These are phyloP conservation scores for Sander vitreus DNA, from an alignment of 2,113 vertebrate genomes.

Conservation along the genomic window DNA sequence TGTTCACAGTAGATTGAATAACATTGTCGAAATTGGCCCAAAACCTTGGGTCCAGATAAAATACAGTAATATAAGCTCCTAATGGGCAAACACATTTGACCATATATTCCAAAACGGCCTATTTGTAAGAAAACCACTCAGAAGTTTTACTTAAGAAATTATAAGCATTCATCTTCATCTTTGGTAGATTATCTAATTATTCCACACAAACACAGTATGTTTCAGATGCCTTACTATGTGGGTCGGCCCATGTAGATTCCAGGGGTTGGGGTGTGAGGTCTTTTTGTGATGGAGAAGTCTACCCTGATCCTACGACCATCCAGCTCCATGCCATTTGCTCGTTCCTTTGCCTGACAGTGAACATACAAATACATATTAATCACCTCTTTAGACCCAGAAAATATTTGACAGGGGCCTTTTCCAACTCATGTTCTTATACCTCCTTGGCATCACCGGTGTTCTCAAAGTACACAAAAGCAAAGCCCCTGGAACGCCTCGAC, in stretches of 20 bases:
- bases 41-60: background rate
- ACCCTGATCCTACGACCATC: conserved; percentile 95
- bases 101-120: no score
- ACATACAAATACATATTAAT: background rate
- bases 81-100: background rate
- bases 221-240: conserved; percentile 89
- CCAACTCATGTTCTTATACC: conserved; percentile 71
- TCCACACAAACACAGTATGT: background rate
- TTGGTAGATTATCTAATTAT: background rate
- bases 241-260: conserved; percentile 98
- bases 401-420: background rate
- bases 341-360: conserved; percentile 91
- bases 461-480: conserved; percentile 97
- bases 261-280: conserved; percentile 96
- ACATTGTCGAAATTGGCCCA: background rate
- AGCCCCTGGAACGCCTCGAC: conserved; percentile 94
- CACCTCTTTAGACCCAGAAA: background rate
- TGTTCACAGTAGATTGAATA: background rate
- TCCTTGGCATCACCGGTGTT: conserved; percentile 93
- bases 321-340: conserved; percentile 97
- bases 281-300: conserved; percentile 97
- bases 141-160: background rate
- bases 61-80: no score
- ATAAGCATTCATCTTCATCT: background rate
- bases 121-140: background rate